Evolutionary conservation across 2,113 vertebrate species (phyloP), one percentile per base, ranked within the genome.

Genomic region (Spheniscus mendiculus): DNA sequence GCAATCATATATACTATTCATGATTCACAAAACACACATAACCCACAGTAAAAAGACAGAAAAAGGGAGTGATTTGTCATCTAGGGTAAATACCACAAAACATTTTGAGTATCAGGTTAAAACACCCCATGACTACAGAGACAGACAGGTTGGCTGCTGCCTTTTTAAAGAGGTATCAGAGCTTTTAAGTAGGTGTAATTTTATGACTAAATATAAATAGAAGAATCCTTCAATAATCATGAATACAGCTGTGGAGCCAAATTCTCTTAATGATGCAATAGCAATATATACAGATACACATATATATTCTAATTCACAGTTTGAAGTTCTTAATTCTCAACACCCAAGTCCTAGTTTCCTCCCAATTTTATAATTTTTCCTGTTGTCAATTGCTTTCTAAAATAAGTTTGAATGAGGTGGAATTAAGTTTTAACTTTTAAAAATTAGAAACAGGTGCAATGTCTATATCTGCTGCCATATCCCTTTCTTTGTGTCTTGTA

Each of bases 141-240:
- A 34, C 10, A 79, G 42, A 42, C 30, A 80, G 14, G 29, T 90
- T 80, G 47, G 5, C 32, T 90, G 82, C 10, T 95, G 49, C 3
- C 22, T 80, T 77, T 82, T 71, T 42, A 58, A 74, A 79, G 8
- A 91, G 30, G 58, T 80, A 70, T 45, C 30, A 80, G 29, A 90
- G 14, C 9, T 90, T 65, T 63, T 58, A 93, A 94, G 27, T 88
- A 69, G 26, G 45, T 85, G 30, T 2, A 85, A 87, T 85, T 90
- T 91, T 85, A 83, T 61, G 74, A 30, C 82, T 97, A 96, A 94
- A 90, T 94, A 95, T 94, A 95, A 95, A 70, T 8, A 80, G 44
- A 93, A 91, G 87, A 85, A 94, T 92, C 13, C 45, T 97, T 96
- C 87, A 95, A 58, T 58, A 85, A 80, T 85, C 34, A 91, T 73